Evolutionary conservation across 2,113 vertebrate genomes (phyloP).

Genomic region (Engystomops pustulosus): DNA sequence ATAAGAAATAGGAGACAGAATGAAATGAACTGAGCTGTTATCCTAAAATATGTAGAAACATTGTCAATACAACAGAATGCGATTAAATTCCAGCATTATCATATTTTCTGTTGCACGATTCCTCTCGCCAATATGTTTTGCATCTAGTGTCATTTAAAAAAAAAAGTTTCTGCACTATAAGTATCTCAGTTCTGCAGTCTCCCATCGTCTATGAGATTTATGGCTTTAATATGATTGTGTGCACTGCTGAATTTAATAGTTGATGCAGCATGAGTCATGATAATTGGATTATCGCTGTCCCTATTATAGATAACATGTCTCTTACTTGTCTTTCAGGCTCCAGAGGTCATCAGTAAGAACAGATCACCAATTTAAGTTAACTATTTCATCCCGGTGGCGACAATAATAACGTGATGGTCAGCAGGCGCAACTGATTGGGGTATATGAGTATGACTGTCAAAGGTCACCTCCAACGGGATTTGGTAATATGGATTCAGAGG

Average conservation of each 20-base stretch:
- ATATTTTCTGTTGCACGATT: neutral
- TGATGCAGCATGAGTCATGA: slow-evolving; percentile 47
- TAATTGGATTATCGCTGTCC: slow-evolving; percentile 56
- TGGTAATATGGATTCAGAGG: too few relatives aligned
- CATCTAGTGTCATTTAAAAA: slow-evolving; percentile 31
- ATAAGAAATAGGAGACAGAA: slow-evolving; percentile 4
- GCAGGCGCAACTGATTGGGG: too few relatives aligned
- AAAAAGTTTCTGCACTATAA: slow-evolving; percentile 10
- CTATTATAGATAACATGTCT: slow-evolving; percentile 51
- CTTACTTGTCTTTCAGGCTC: slow-evolving; percentile 42
- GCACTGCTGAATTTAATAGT: slow-evolving; percentile 53
- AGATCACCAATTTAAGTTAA: neutral
- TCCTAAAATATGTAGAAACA: slow-evolving; percentile 15
- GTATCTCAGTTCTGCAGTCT: slow-evolving; percentile 15
- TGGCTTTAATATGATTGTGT: slow-evolving; percentile 55
- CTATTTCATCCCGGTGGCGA: neutral
- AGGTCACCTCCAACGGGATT: too few relatives aligned
- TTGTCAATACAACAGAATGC: neutral
- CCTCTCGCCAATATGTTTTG: slow-evolving; percentile 22
- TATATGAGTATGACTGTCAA: too few relatives aligned
- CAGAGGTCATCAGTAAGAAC: slow-evolving; percentile 34
- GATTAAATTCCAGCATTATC: slow-evolving; percentile 7
- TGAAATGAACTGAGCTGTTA: slow-evolving; percentile 30
- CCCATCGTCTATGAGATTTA: slow-evolving; percentile 41
- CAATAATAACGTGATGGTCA: neutral